Conservation (phyloP, 2,888 invertebrate species). For the Amphiduros pacificus region DNA sequence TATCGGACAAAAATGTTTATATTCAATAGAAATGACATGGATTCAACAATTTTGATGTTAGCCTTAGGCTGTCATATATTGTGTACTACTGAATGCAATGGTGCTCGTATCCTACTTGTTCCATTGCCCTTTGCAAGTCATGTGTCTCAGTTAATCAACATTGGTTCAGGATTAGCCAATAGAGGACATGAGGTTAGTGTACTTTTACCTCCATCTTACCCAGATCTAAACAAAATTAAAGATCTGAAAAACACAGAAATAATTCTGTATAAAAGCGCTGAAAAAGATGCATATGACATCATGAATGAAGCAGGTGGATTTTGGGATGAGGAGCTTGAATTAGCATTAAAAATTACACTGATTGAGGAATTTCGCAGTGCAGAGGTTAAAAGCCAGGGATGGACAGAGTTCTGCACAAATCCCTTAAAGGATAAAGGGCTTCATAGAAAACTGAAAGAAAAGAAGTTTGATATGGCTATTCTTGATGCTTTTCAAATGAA, state of each 20-base stretch:
- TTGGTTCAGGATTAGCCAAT: slow-evolving; percentile 1
- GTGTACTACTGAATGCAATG: too few relatives aligned
- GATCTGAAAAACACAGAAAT: not conserved
- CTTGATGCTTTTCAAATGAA: not conserved
- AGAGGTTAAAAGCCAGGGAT: not conserved
- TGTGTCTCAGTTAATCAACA: not conserved
- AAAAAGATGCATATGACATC: not conserved
- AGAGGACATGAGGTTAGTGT: slow-evolving; percentile 1
- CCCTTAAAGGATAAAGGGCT: too few relatives aligned
- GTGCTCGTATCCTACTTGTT: not conserved
- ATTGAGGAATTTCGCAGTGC: not conserved
- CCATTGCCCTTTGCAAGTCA: not conserved
- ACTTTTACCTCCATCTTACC: not conserved
- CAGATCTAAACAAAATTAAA: not conserved
- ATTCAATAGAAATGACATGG: too few relatives aligned
- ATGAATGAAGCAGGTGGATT: not conserved
- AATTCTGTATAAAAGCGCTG: not conserved
- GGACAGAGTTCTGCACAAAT: too few relatives aligned
- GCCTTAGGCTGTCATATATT: too few relatives aligned
- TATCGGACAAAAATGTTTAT: too few relatives aligned
- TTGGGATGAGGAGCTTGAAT: not conserved
- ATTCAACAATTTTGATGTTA: too few relatives aligned
- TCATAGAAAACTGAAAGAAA: not conserved
- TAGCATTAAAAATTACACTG: not conserved
- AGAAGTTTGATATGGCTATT: slow-evolving; percentile 1